Evolutionary conservation across 2,113 vertebrate species (phyloP).

Genomic region (Trogon melanurus): DNA sequence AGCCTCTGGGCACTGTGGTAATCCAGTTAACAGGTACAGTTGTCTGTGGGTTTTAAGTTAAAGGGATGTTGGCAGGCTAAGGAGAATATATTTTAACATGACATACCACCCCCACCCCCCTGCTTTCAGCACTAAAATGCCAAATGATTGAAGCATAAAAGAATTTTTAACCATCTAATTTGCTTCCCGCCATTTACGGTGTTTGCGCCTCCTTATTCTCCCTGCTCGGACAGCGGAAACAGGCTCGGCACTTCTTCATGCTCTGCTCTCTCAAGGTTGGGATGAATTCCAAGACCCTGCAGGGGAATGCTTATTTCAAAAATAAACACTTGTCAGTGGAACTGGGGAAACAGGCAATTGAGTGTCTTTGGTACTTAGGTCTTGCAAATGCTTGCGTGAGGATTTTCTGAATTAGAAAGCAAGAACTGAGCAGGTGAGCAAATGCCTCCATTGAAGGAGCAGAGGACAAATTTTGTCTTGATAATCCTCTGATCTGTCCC

Average conservation of each 20-base stretch:
- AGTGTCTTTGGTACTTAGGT: background rate
- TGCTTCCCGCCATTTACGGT: background rate
- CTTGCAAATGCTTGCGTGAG: background rate
- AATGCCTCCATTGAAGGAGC: background rate
- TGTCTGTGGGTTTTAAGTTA: background rate
- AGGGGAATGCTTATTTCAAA: background rate
- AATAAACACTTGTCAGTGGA: background rate
- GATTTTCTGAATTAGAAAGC: background rate
- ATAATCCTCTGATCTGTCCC: background rate
- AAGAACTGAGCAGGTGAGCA: background rate
- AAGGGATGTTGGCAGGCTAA: background rate
- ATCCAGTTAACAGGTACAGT: background rate
- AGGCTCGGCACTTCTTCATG: background rate
- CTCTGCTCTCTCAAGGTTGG: background rate
- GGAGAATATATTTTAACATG: background rate
- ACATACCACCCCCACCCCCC: no score
- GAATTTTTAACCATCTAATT: background rate
- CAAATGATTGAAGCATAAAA: background rate
- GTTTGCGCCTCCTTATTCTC: background rate
- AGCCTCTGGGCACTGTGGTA: background rate
- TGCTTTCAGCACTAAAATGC: background rate
- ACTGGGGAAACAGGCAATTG: background rate
- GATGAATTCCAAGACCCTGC: background rate
- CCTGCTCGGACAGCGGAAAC: background rate
- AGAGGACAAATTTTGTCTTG: background rate